Percentiles rank a stretch among this genome's conserved stretches.
phyloP scores from a whole-genome alignment of 1,140 invertebrate genomes.

The Drosophila kanapiae region DNA sequence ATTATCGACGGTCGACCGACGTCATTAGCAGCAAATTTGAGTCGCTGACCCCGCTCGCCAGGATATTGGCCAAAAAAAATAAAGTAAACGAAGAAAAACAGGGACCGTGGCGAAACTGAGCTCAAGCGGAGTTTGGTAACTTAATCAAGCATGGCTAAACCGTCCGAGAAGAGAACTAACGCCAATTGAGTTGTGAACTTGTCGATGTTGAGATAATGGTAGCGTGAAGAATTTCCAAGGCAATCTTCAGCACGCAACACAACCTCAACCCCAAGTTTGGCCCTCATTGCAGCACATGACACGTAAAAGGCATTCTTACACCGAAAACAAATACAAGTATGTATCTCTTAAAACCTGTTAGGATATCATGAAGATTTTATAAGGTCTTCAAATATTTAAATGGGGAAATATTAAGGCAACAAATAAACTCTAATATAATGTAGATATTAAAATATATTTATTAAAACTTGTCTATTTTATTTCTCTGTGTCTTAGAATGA shows the following conservation, averaged over 20 bases:
- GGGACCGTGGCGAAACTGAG: constrained; percentile 13
- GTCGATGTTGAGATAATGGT: constrained; percentile 62
- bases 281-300: constrained; percentile 64
- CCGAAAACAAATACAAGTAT: constrained; percentile 2
- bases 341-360: background rate
- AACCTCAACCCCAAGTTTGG: constrained; percentile 17
- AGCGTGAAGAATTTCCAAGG: constrained; percentile 64
- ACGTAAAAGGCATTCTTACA: constrained; percentile 23
- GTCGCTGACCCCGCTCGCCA: constrained; percentile 49
- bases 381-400: background rate
- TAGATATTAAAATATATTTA: background rate
- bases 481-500: constrained; percentile 35
- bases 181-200: constrained; percentile 64
- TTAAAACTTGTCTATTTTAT: background rate
- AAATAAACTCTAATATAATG: background rate
- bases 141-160: constrained; percentile 48
- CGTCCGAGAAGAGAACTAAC: constrained; percentile 17
- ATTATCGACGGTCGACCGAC: constrained; percentile 79
- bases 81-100: background rate
- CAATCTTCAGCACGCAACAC: constrained; percentile 56
- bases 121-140: constrained; percentile 34
- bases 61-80: constrained; percentile 30
- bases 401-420: background rate
- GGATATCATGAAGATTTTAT: too few relatives aligned
- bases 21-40: constrained; percentile 78